Evolutionary conservation across 2,113 vertebrate genomes (phyloP), one percentile per base, ranked within the genome.

Genomic region (Aplodontia rufa): DNA sequence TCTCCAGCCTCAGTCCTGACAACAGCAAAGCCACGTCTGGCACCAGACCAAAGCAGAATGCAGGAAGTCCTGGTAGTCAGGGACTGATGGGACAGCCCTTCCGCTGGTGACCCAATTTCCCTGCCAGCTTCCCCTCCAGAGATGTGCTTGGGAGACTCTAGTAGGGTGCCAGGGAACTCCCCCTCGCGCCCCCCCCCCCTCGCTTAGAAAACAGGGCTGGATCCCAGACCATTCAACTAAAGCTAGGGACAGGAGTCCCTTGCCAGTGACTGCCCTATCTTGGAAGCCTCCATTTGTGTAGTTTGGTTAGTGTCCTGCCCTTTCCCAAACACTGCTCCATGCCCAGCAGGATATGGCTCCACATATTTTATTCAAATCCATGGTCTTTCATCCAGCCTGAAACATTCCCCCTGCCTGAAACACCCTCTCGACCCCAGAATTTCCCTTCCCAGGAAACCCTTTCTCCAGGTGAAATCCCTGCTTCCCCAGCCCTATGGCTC

Each of bases 51-150:
- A 35, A 60, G 55, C 55, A 28, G 75, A 85, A 78, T 58, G 74
- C 45, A 72, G 47, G 72, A 93, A 85, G 78, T 72, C 47, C 96
- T 86, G 85, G 93, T 68, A 53, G 60, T 26, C 78, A 42, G 79
- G 28, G 66, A 14, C 30, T 82, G n/a, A 58, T 24, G 62, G 47
- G 69, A 74, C 16, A 10, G 86, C 64, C 66, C 74, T 89, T 87
- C 93, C 0, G 12, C 37, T 62, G 72, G 40, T 90, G 94, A 94
- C 96, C 96, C 96, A 95, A 42, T 97, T 97, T 94, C 89, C 62
- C 69, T 74, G 68, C 49, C 97, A 95, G 85, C 35, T 20, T 37
- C 3, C 60, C 60, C 24, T 72, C 83, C 72, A 17, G 62, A 49
- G 62, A 30, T 30, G 40, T 76, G 51, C 87, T 94, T 58, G 26